Evolutionary conservation across 2,113 vertebrate genomes (phyloP).

Genomic region (Seriola quinqueradiata): DNA sequence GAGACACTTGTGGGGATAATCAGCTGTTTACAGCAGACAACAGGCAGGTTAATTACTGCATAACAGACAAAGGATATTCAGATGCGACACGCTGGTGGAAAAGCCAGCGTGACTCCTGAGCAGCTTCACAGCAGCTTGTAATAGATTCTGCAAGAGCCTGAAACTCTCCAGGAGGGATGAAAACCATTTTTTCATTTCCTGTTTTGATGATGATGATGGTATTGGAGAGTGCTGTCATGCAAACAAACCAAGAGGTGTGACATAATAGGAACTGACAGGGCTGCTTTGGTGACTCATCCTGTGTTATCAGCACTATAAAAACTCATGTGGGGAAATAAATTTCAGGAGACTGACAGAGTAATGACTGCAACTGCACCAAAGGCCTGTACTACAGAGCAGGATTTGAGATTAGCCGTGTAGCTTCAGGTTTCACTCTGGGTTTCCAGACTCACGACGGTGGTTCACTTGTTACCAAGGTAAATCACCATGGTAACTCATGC

Average conservation of each 20-base stretch:
- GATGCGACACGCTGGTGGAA: conserved; percentile 8
- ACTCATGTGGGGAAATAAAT: neutral
- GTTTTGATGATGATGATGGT: neutral
- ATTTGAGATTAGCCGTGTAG: too few relatives aligned
- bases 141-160: conserved; percentile 4
- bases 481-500: too few relatives aligned
- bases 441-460: too few relatives aligned
- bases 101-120: neutral
- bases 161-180: neutral
- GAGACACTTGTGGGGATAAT: conserved; percentile 37
- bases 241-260: neutral
- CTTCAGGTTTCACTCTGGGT: too few relatives aligned
- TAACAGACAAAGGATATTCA: neutral
- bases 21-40: conserved; percentile 29
- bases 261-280: conserved; percentile 19
- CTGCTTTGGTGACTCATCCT: conserved; percentile 18
- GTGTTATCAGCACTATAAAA: conserved; percentile 9
- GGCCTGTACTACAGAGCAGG: too few relatives aligned
- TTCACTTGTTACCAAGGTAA: too few relatives aligned
- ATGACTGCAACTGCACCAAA: neutral
- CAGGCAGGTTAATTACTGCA: conserved; percentile 23
- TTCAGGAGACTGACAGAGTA: neutral
- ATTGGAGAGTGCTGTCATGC: neutral
- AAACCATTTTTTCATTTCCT: neutral
- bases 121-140: neutral